Evolutionary conservation across 2,888 invertebrate genomes (phyloP).

Genomic region (Drosophila robusta): DNA sequence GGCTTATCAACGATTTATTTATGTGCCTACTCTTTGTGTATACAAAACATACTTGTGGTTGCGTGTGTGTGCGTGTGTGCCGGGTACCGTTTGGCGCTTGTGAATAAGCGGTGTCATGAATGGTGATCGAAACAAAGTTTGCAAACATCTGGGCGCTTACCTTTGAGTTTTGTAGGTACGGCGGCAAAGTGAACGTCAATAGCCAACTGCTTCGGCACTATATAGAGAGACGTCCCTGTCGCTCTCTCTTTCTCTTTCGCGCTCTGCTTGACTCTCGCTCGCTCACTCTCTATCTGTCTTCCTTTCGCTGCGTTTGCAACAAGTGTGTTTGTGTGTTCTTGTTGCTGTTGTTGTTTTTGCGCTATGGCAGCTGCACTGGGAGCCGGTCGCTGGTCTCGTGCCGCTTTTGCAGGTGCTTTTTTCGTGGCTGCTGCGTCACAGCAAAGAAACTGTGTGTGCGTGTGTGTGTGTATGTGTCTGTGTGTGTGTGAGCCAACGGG

Average conservation of each 20-base stretch:
- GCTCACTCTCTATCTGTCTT: slow-evolving; percentile 33
- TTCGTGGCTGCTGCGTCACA: slow-evolving; percentile 47
- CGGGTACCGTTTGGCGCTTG: slow-evolving; percentile 53
- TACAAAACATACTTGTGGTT: background rate
- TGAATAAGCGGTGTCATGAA: slow-evolving; percentile 55
- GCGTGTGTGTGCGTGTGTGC: slow-evolving; percentile 13
- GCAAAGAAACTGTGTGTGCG: slow-evolving; percentile 33
- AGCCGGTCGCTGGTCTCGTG: slow-evolving; percentile 67
- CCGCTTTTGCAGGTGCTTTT: slow-evolving; percentile 61
- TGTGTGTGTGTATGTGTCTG: slow-evolving; percentile 11
- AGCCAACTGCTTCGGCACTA: slow-evolving; percentile 67
- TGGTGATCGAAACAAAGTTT: slow-evolving; percentile 46
- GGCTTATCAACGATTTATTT: slow-evolving; percentile 55
- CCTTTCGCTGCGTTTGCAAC: slow-evolving; percentile 62
- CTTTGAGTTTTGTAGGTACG: slow-evolving; percentile 67
- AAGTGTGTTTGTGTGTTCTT: slow-evolving; percentile 53
- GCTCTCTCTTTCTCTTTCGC: slow-evolving; percentile 9
- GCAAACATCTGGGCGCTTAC: slow-evolving; percentile 56
- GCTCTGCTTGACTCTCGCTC: slow-evolving; percentile 9
- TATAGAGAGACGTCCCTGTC: slow-evolving; percentile 45
- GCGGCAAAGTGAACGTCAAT: slow-evolving; percentile 59
- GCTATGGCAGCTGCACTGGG: slow-evolving; percentile 55
- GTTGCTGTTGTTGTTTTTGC: slow-evolving; percentile 16
- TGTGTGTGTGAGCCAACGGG: slow-evolving; percentile 18
- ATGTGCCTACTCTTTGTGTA: background rate